Conservation (phyloP, 2,888 invertebrate species). For the Loripinus fragilis region DNA sequence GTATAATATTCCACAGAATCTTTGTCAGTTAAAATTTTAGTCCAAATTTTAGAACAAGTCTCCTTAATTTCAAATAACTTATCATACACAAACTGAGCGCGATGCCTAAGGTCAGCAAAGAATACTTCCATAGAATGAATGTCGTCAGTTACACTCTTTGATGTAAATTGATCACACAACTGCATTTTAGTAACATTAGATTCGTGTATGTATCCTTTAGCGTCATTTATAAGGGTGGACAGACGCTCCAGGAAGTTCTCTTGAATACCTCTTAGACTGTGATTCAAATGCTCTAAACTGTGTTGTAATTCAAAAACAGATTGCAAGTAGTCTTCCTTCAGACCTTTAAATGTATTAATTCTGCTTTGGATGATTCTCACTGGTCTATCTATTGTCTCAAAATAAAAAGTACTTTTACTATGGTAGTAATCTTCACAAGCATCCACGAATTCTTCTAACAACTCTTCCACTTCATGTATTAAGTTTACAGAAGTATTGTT, state of each 20-base stretch:
- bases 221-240: slow-evolving; percentile 23
- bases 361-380: slow-evolving; percentile 47
- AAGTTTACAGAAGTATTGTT: slow-evolving; percentile 13
- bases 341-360: slow-evolving; percentile 34
- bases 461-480: slow-evolving; percentile 30
- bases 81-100: slow-evolving; percentile 57
- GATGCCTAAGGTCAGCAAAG: slow-evolving; percentile 61
- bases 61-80: slow-evolving; percentile 57
- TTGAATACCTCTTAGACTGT: slow-evolving; percentile 26
- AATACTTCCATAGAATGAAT: slow-evolving; percentile 55
- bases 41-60: slow-evolving; percentile 51
- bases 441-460: slow-evolving; percentile 47
- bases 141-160: slow-evolving; percentile 37
- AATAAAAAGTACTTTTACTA: slow-evolving; percentile 64
- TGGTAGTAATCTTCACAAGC: slow-evolving; percentile 62
- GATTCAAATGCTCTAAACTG: slow-evolving; percentile 16
- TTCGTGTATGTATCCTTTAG: slow-evolving; percentile 25
- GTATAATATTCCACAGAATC: slow-evolving; percentile 56
- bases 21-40: slow-evolving; percentile 52
- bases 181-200: slow-evolving; percentile 41
- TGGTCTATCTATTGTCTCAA: slow-evolving; percentile 61
- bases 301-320: not conserved
- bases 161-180: slow-evolving; percentile 51
- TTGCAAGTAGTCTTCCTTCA: slow-evolving; percentile 34
- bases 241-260: slow-evolving; percentile 28